These are phyloP conservation scores for Clupea harengus DNA, from an alignment of 2,113 vertebrate species.

Conservation along the genomic window DNA sequence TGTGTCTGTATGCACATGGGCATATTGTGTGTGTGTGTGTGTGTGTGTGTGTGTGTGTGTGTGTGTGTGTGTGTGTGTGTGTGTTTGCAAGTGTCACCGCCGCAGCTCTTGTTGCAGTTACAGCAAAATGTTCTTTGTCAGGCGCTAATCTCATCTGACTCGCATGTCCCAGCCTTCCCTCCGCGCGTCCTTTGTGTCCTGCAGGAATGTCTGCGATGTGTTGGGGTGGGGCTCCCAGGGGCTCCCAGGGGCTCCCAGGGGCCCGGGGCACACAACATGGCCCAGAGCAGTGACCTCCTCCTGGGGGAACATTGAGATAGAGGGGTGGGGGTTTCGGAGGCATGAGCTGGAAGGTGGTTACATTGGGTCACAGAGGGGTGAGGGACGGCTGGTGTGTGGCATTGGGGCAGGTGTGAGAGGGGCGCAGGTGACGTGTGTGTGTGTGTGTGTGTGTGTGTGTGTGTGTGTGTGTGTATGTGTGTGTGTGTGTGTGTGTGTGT, in stretches of 20 bases:
- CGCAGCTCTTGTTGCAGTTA: conserved; percentile 37
- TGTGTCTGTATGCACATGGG: not conserved
- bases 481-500: too few relatives aligned
- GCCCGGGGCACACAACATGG: conserved; percentile 42
- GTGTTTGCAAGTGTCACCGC: not conserved
- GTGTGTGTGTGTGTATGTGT: conserved; percentile 9
- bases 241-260: conserved; percentile 21
- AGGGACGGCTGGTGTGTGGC: not conserved
- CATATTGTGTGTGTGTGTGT: not conserved
- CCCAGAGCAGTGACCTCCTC: conserved; percentile 27
- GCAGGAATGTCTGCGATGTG: conserved; percentile 37
- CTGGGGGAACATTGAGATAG: not conserved
- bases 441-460: conserved; percentile 17
- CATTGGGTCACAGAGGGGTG: not conserved
- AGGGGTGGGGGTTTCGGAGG: not conserved
- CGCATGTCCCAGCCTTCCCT: conserved; percentile 29
- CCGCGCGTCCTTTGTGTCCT: conserved; percentile 42
- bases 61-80: not conserved
- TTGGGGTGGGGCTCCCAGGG: conserved; percentile 4
- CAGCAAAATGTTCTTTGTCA: conserved; percentile 56
- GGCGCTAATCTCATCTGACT: conserved; percentile 59
- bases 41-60: conserved; percentile 6
- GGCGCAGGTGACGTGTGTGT: conserved; percentile 1
- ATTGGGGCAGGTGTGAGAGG: not conserved
- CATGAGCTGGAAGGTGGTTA: not conserved